Evolutionary conservation across 2,888 invertebrate species (phyloP), one percentile per base, ranked within the genome.

Genomic region (Patella ulyssiponensis): DNA sequence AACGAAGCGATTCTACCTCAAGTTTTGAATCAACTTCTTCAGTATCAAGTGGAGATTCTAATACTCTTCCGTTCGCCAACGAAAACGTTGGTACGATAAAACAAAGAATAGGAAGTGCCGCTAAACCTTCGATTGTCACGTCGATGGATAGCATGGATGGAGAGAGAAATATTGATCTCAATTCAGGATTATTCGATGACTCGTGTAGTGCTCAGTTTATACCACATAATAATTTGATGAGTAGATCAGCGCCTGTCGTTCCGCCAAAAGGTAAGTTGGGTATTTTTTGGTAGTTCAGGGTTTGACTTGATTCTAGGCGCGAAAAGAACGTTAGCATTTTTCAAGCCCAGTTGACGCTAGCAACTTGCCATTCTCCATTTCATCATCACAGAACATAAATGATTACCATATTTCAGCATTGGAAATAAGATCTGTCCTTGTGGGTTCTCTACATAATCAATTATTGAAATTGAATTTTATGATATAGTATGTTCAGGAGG

Each of bases 1-100:
- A 80, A 69, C 80, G 81, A n/a, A 80, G 80, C 69, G 81, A 81
- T 53, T 81, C 84, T 7, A 80, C 82, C n/a, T 76, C 79, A 14
- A 85, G 83, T 74, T 81, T 84, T 76, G 87, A 88, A 77, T 85
- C 87, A 14, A 89, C 84, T 78, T 80, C 85, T 27, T 90, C 90
- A 14, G 85, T 88, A 1, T 97, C 97, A 88, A 98, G 97, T 93
- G 96, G 97, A 84, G 98, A 98, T 93, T 97, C 97, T 73, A 98
- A 98, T 83, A 90, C 92, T 20, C 85, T 93, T 81, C 98, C 98
- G 69, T 99, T 99, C 92, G 98, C 98, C 85, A 98, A 99, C 92
- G 98, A 99, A 92, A 98, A 99, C 92, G 98, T 98, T 58, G 99
- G 98, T 77, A 99, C 99, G 76, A 98, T 99, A 90, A 97, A 98